A percentile compares a stretch with the other conserved stretches of the same genome.
Conservation (phyloP, 2,797 vertebrate genomes). For the Hylomyscus alleni region DNA sequence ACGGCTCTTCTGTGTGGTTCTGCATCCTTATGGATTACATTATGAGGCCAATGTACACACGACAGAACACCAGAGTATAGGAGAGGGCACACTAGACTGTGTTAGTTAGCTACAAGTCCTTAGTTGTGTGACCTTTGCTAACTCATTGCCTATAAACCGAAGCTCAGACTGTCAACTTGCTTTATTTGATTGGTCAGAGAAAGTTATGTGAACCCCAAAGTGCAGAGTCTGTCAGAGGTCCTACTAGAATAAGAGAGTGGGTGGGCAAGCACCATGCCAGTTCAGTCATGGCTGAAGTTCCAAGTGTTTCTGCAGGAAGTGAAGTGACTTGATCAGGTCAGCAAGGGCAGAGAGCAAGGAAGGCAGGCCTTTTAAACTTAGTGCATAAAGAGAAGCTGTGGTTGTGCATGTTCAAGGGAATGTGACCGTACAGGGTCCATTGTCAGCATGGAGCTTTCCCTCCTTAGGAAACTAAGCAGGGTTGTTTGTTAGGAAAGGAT, state of each 20-base stretch:
- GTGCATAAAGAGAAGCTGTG: not conserved
- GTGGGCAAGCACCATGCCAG: not conserved
- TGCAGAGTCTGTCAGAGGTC: not conserved
- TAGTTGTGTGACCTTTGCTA: conserved; percentile 2
- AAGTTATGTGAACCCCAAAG: conserved; percentile 26
- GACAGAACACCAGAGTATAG: not conserved
- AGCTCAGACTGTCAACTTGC: not conserved
- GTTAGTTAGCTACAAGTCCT: not conserved
- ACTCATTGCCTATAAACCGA: not conserved
- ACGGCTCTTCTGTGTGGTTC: not conserved
- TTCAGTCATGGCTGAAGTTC: not conserved
- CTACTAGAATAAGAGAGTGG: not conserved
- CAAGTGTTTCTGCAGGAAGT: not conserved
- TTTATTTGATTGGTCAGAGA: conserved; percentile 15
- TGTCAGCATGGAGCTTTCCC: conserved; percentile 30
- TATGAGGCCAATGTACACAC: not conserved
- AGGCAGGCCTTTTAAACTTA: not conserved
- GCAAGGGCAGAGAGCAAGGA: not conserved
- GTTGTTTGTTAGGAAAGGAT: conserved; percentile 39
- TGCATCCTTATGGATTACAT: not conserved
- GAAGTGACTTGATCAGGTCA: not conserved
- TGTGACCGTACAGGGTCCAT: not conserved
- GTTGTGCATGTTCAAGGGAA: not conserved
- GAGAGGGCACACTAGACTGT: not conserved
- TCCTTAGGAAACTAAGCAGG: conserved; percentile 24